Evolutionary conservation across 2,797 vertebrate species (phyloP).

Genomic region (Macroramphosus scolopax): DNA sequence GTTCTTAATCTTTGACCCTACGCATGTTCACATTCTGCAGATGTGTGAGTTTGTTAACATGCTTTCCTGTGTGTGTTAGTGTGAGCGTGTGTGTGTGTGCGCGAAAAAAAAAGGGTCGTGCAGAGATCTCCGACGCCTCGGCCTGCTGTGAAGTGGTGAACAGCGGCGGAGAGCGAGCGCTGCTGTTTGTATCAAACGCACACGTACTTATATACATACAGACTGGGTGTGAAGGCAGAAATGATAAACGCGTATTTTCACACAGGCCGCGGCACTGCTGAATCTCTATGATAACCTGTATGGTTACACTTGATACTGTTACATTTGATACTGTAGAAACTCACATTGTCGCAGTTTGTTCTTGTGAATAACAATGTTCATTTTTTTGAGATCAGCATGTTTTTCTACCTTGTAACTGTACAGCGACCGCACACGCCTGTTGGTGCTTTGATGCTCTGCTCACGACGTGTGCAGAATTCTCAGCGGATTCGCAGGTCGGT

Average conservation of each 20-base stretch:
- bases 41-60: conserved; percentile 53
- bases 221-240: conserved; percentile 59
- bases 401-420: conserved; percentile 36
- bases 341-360: conserved; percentile 45
- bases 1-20: conserved; percentile 49
- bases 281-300: conserved; percentile 49
- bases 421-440: conserved; percentile 15
- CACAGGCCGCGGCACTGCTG: conserved; percentile 52
- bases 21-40: conserved; percentile 53
- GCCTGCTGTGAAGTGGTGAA: conserved; percentile 43
- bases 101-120: no score
- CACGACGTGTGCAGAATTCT: no score
- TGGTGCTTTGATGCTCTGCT: conserved; percentile 32
- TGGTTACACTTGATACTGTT: conserved; percentile 55
- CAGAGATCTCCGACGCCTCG: conserved; percentile 31
- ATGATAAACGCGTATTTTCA: conserved; percentile 47
- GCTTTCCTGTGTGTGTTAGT: conserved; percentile 41
- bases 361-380: conserved; percentile 43
- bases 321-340: conserved; percentile 44
- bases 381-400: no score
- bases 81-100: conserved; percentile 22
- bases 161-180: conserved; percentile 24
- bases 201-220: conserved; percentile 70
- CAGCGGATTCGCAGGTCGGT: no score
- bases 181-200: conserved; percentile 54